Base-by-base conservation (phyloP, 2,797 vertebrate genomes). In the Lepilemur ruficaudatus region DNA sequence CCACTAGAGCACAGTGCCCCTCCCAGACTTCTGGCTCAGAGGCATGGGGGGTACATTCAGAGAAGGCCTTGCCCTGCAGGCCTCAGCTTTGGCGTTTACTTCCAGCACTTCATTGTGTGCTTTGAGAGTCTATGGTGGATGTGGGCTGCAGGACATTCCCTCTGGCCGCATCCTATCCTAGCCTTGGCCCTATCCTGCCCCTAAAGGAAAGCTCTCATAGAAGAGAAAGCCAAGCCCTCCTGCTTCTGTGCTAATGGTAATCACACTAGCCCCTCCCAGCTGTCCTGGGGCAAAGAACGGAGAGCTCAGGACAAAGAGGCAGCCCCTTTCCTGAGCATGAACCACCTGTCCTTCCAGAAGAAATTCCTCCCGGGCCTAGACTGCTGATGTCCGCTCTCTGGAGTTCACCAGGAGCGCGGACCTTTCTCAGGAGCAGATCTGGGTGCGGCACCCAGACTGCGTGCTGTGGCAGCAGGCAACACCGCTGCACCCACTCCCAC, bases 1-100 rank as follows among this genome's bases (percentile, higher is more conserved):
- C 32, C 50, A 0, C 11, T 1, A 50, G 38, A 61, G 55, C 18
- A 23, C 15, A 28, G 22, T 1, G 12, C 4, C 7, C 11, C 17
- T 75, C 48, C 30, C 55, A 28, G 32, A 48, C 20, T 82, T 70
- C 75, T 63, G 23, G 41, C 18, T 55, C 25, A 43, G 73, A 73
- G 0, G 41, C 4, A 4, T 0, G 3, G 18, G 11, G 2, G 38
- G 5, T 1, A 4, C 20, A 22, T 55, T 48, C 61, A 22, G 30
- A 81, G 78, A 48, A 67, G 46, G 6, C 22, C 25, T 46, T 78
- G 14, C 11, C 30, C 48, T n/a, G 20, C 22, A 46, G 20, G 41
- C 20, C 41, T 82, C 10, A n/a, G 8, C 18, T 10, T 17, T n/a
- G 23, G 70, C 43, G 5, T 35, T 35, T 15, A 79, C 4, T 5